These are phyloP conservation scores for Lutjanus campechanus DNA, from an alignment of 2,797 vertebrate species.

Conservation along the genomic window DNA sequence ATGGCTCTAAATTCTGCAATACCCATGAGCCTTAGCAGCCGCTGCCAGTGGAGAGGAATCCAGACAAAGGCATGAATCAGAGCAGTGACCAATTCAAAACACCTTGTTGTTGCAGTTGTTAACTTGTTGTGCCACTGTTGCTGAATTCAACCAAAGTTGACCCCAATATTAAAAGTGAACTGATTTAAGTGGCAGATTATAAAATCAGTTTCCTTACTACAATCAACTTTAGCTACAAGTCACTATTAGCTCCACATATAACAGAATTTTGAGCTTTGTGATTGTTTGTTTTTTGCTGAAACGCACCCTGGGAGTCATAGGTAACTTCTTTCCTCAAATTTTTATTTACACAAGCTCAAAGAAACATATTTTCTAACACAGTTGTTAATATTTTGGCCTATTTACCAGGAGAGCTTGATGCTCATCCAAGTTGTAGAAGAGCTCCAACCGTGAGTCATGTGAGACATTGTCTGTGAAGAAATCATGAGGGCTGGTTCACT, in stretches of 20 bases:
- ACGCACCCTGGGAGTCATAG: neutral
- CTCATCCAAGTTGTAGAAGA: neutral
- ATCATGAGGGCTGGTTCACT: too few relatives aligned
- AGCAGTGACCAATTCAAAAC: neutral
- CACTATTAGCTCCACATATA: too few relatives aligned
- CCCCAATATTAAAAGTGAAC: neutral
- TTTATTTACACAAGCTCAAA: neutral
- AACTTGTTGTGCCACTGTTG: neutral
- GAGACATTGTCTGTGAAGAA: neutral
- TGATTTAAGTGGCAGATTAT: neutral
- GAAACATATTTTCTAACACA: neutral
- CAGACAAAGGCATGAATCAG: neutral
- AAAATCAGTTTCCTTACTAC: neutral
- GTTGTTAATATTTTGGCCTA: neutral
- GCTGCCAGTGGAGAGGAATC: neutral
- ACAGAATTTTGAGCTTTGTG: neutral
- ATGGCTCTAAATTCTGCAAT: neutral
- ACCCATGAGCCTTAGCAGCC: neutral
- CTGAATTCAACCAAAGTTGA: neutral
- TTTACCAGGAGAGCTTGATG: neutral
- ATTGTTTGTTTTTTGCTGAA: neutral
- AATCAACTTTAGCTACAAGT: too few relatives aligned
- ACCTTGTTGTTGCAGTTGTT: neutral
- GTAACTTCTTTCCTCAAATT: neutral
- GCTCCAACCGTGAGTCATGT: neutral